These are phyloP conservation scores for Crepidodera aurea DNA, from an alignment of 2,888 invertebrate species.

Conservation along the genomic window DNA sequence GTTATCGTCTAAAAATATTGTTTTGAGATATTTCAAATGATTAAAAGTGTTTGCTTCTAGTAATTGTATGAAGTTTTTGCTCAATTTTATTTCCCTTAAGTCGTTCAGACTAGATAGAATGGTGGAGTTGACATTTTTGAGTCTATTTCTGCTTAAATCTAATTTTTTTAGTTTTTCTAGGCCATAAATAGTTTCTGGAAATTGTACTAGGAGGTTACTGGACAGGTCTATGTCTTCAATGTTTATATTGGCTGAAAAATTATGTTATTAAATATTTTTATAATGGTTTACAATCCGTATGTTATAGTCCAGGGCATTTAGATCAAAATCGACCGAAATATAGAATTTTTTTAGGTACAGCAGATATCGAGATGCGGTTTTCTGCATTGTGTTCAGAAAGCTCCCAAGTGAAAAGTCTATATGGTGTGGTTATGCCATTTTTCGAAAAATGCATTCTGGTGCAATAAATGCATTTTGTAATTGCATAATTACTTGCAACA, in stretches of 20 bases:
- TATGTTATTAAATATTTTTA: not conserved
- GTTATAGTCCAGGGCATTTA: no score
- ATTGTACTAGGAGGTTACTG: slow-evolving; percentile 75
- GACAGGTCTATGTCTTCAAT: slow-evolving; percentile 80
- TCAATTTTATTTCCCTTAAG: slow-evolving; percentile 75
- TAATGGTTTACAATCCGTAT: no score
- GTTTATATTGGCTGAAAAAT: slow-evolving; percentile 62
- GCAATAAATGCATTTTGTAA: no score
- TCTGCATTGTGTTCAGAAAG: no score
- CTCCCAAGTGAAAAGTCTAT: no score
- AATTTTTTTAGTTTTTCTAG: slow-evolving; percentile 74
- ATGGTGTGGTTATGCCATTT: no score
- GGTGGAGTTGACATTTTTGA: slow-evolving; percentile 74
- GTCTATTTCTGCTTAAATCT: slow-evolving; percentile 81
- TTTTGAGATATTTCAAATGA: slow-evolving; percentile 73
- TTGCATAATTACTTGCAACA: no score
- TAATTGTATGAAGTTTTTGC: slow-evolving; percentile 77
- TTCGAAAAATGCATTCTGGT: no score
- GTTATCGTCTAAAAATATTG: slow-evolving; percentile 83
- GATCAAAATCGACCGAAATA: no score
- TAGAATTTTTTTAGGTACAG: no score
- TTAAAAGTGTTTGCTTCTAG: slow-evolving; percentile 76
- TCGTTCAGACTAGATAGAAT: slow-evolving; percentile 74
- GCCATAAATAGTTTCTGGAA: slow-evolving; percentile 76
- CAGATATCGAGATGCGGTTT: no score